These are phyloP conservation scores for Narcine bancroftii DNA, from an alignment of 2,113 vertebrate species.

Conservation along the genomic window DNA sequence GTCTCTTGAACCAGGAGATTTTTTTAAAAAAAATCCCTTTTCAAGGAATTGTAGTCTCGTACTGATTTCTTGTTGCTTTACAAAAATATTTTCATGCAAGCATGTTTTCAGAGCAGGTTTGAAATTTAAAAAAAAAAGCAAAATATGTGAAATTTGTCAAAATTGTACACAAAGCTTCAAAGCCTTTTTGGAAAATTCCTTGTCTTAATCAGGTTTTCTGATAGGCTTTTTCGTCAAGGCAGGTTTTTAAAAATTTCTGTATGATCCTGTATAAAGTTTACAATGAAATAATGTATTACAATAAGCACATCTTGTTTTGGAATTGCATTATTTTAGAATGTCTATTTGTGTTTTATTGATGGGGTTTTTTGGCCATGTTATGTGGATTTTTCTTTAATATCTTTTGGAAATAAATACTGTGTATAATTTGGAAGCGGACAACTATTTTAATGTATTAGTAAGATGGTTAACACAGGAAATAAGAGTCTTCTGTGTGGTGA, in stretches of 20 bases:
- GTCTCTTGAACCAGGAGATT: background rate
- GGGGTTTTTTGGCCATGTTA: background rate
- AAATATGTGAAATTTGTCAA: background rate
- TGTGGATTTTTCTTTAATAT: background rate
- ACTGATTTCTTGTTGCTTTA: background rate
- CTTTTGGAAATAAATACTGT: constrained; percentile 15
- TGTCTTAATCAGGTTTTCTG: constrained; percentile 2
- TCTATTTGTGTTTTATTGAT: background rate
- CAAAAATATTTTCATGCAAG: background rate
- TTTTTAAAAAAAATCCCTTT: background rate
- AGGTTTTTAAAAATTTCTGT: background rate
- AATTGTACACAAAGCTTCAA: background rate
- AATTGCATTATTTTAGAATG: background rate
- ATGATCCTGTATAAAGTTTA: background rate
- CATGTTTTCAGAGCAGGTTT: constrained; percentile 3
- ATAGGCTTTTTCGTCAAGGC: background rate
- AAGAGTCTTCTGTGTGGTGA: too few species aligned
- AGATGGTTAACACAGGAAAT: background rate
- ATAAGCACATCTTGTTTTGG: background rate
- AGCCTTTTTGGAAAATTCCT: background rate
- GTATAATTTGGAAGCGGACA: background rate
- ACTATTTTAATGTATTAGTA: background rate
- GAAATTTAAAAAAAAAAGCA: background rate
- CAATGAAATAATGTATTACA: constrained; percentile 22
- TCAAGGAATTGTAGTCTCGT: background rate